Conservation (phyloP, 2,797 vertebrate genomes). For the Phataginus tetradactyla region DNA sequence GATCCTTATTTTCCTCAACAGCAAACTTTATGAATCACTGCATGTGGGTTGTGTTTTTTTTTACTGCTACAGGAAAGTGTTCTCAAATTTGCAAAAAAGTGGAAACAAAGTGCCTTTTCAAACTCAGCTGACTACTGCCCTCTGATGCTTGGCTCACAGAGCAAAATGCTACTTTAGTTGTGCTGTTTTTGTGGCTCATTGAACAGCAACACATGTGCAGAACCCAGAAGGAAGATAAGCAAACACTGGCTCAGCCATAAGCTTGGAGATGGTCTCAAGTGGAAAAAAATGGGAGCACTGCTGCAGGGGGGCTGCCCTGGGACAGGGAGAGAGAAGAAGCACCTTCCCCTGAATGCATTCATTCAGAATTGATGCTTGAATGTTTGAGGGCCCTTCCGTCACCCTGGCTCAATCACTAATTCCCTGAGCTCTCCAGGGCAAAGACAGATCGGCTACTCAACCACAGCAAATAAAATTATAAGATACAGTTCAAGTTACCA, state of each 20-base stretch:
- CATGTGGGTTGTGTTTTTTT: background rate
- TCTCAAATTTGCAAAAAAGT: conserved; percentile 42
- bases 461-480: conserved; percentile 36
- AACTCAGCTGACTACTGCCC: conserved; percentile 51
- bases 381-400: background rate
- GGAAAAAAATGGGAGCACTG: background rate
- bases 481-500: background rate
- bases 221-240: conserved; percentile 64
- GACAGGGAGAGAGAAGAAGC: background rate
- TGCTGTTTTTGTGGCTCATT: conserved; percentile 54
- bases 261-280: conserved; percentile 39
- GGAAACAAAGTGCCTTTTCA: conserved; percentile 42
- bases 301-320: background rate
- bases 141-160: conserved; percentile 62
- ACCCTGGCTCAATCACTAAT: background rate
- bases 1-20: conserved; percentile 50
- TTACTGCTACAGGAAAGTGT: conserved; percentile 35
- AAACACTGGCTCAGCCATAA: conserved; percentile 36
- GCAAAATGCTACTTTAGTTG: conserved; percentile 37
- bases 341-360: background rate
- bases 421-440: background rate
- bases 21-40: conserved; percentile 56
- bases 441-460: background rate
- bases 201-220: conserved; percentile 51
- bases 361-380: background rate